Base-by-base conservation (phyloP, 2,113 vertebrate species). In the Agelaius phoeniceus region DNA sequence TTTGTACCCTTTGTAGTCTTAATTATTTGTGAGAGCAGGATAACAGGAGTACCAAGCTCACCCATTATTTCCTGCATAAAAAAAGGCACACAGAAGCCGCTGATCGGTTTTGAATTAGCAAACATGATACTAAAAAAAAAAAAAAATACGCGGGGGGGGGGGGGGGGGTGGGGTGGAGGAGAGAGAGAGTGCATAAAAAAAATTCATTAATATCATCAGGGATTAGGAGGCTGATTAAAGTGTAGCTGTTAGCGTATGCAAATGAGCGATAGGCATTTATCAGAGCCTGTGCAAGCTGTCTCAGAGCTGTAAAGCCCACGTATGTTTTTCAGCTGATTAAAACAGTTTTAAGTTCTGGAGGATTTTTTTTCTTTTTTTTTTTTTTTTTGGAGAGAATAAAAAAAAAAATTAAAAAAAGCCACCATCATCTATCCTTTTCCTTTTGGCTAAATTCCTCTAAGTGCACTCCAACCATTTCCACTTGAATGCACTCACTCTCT, bases 101-200 rank as follows among this genome's bases (percentile, higher is more conserved):
- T 99, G 99, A 99, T 99, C 99, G 99, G 99, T 99, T 99, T 99
- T 99, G 99, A 99, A 99, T 99, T 99, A 99, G 99, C 99, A 99
- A 99, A 99, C 99, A 99, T 99, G 99, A 99, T 99, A 99, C 99
- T 99, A 98, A 98, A 98, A 98, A 98, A 99, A 98, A 99, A 98
- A 62, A 44, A 39, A 31, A 23, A 24, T 2, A 6, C 2, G n/a
- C 2, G 15, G 6, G 21, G 24, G 23, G n/a, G 5, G 12, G 7
- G 35, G 6, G 44, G 48, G 97, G 91, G 8, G 37, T 37, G 37
- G 39, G 57, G 8, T 11, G 5, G 41, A 8, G 18, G 82, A 55
- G 96, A 96, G 96, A 94, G 97, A 97, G 96, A 87, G 96, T 95
- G 98, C 97, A 98, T 98, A 98, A 98, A 98, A 98, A 98, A 98